These are phyloP conservation scores for Dinoponera quadriceps DNA, from an alignment of 1,140 invertebrate genomes.

Conservation along the genomic window DNA sequence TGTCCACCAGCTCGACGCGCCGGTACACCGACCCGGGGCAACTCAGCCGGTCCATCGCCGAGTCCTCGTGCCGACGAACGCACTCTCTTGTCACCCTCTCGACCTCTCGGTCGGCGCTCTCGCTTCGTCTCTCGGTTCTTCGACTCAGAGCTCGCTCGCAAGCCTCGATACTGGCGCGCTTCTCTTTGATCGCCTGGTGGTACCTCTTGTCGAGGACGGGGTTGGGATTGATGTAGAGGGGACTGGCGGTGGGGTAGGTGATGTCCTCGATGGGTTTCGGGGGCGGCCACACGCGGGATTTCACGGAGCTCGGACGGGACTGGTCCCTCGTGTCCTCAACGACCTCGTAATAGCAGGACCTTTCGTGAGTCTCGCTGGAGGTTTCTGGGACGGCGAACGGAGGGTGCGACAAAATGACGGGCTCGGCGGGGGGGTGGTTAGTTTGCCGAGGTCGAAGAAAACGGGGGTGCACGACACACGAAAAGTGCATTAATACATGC, in stretches of 20 bases:
- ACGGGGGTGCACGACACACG: slow-evolving; percentile 39
- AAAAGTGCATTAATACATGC: slow-evolving; percentile 44
- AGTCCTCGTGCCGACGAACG: slow-evolving; percentile 33
- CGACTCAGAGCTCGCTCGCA: slow-evolving; percentile 61
- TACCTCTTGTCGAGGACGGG: slow-evolving; percentile 73
- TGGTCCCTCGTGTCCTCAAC: slow-evolving; percentile 64
- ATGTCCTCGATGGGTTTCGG: slow-evolving; percentile 81
- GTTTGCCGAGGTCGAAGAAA: not conserved
- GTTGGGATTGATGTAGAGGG: slow-evolving; percentile 84
- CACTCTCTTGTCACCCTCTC: slow-evolving; percentile 44
- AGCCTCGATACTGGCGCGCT: slow-evolving; percentile 75
- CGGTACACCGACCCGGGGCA: slow-evolving; percentile 80
- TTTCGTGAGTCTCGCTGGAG: slow-evolving; percentile 62
- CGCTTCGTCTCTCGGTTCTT: slow-evolving; percentile 45
- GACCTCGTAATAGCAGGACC: slow-evolving; percentile 74
- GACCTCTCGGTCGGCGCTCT: slow-evolving; percentile 59
- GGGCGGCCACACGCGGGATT: slow-evolving; percentile 80
- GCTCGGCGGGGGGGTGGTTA: not conserved
- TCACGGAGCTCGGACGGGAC: slow-evolving; percentile 70
- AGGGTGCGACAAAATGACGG: not conserved
- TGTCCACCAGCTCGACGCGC: slow-evolving; percentile 76
- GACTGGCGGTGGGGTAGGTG: slow-evolving; percentile 84
- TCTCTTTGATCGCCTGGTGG: slow-evolving; percentile 74
- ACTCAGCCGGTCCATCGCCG: slow-evolving; percentile 79
- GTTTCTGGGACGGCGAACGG: slow-evolving; percentile 56